Evolutionary conservation across 1,140 invertebrate species (phyloP).

Genomic region (Ceratina japonica): DNA sequence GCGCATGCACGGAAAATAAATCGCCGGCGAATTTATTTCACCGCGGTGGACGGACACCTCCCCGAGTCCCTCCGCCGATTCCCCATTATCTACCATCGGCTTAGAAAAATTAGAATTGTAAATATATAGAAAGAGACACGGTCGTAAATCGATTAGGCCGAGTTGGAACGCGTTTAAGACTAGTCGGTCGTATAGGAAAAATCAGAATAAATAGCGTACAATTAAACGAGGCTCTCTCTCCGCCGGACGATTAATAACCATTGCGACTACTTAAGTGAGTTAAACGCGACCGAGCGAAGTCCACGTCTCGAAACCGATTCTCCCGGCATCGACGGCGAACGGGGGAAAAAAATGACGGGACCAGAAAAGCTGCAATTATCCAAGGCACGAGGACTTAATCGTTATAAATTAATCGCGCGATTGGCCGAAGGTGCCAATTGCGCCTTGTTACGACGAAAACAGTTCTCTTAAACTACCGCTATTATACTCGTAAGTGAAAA

Average conservation of each 20-base stretch:
- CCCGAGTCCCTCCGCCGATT: not conserved
- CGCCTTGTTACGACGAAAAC: not conserved
- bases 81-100: not conserved
- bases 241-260: constrained; percentile 59
- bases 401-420: not conserved
- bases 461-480: no score
- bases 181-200: not conserved
- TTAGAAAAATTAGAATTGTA: not conserved
- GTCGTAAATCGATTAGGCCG: no score
- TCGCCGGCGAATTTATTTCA: constrained; percentile 33
- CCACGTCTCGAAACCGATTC: constrained; percentile 16
- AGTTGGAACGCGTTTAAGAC: no score
- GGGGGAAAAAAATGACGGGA: constrained; percentile 8
- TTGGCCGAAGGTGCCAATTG: not conserved
- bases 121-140: not conserved
- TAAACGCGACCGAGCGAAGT: constrained; percentile 42
- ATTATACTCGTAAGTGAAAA: no score
- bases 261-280: constrained; percentile 59
- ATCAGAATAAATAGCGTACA: constrained; percentile 40
- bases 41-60: not conserved
- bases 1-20: constrained; percentile 33
- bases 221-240: constrained; percentile 42
- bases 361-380: not conserved
- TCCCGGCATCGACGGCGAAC: constrained; percentile 28
- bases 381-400: not conserved